These are phyloP conservation scores for Cassiopea andromeda DNA, from an alignment of 30 jellyfish, hydroid and myxozoan species.

Conservation along the genomic window DNA sequence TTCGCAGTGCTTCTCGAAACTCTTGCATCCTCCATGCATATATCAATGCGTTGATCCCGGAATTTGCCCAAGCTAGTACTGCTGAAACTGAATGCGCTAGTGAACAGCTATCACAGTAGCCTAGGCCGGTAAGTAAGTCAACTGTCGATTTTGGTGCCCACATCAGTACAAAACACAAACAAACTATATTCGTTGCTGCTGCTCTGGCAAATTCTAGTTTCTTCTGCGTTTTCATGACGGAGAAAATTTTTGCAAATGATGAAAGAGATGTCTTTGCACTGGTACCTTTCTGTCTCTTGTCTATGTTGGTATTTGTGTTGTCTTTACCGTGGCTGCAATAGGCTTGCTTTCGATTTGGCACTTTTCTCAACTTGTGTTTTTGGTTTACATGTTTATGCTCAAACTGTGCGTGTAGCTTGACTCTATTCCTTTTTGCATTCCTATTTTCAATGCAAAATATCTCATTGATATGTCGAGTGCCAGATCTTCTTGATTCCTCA, in stretches of 20 bases:
- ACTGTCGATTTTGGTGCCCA: constrained; percentile 77
- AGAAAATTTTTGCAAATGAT: constrained; percentile 23
- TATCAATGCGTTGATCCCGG: constrained; percentile 67
- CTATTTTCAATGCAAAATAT: background rate
- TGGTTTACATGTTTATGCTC: background rate
- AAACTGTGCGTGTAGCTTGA: background rate
- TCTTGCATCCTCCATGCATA: constrained; percentile 79
- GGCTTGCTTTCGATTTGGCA: background rate
- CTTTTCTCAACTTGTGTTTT: background rate
- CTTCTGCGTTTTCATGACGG: constrained; percentile 26
- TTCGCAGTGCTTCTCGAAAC: constrained; percentile 49
- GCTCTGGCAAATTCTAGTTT: constrained; percentile 52
- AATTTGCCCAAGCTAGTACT: constrained; percentile 71
- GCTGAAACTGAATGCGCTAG: constrained; percentile 54
- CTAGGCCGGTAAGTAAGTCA: constrained; percentile 63
- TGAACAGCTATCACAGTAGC: constrained; percentile 53
- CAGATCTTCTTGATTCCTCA: background rate
- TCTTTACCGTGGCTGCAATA: constrained; percentile 18
- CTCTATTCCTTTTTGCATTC: background rate
- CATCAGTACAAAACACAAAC: constrained; percentile 64
- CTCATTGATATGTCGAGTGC: background rate
- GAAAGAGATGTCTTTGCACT: constrained; percentile 21
- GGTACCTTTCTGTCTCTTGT: background rate
- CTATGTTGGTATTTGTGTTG: background rate
- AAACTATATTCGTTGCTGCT: constrained; percentile 51